Evolutionary conservation across 2,113 vertebrate genomes (phyloP).

Genomic region (Panurus biarmicus): DNA sequence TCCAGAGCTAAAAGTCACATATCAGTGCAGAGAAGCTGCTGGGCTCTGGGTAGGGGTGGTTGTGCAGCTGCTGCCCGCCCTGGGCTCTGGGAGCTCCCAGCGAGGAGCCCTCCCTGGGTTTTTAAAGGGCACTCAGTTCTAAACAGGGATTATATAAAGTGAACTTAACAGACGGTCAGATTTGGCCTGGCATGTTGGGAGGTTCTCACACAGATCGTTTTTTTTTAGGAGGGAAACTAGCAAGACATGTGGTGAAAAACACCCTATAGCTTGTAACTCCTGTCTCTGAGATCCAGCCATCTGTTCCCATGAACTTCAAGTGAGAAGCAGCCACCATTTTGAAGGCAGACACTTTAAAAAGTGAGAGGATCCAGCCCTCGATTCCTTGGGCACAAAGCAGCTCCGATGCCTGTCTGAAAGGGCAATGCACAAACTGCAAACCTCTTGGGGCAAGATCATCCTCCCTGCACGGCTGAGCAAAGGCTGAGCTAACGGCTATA

Average conservation of each 20-base stretch:
- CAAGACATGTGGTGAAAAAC: slow-evolving; percentile 33
- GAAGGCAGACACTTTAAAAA: neutral
- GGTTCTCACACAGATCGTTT: neutral
- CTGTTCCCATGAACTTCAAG: slow-evolving; percentile 41
- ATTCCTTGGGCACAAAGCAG: neutral
- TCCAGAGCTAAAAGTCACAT: neutral
- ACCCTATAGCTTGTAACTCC: slow-evolving; percentile 29
- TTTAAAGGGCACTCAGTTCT: neutral
- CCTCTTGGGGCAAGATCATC: neutral
- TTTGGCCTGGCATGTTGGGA: slow-evolving; percentile 4
- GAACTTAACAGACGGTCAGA: slow-evolving; percentile 24
- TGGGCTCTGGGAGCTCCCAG: neutral
- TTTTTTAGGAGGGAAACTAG: slow-evolving; percentile 42
- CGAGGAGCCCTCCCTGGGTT: neutral
- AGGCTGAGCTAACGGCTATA: neutral
- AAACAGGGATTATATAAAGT: slow-evolving; percentile 1
- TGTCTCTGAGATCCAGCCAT: slow-evolving; percentile 32
- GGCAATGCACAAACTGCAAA: neutral
- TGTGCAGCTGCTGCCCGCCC: neutral
- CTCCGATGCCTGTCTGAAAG: neutral
- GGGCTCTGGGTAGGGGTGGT: neutral
- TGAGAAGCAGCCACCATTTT: slow-evolving; percentile 34
- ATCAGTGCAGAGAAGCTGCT: neutral
- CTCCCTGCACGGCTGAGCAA: neutral
- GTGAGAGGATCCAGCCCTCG: neutral